Evolutionary conservation across 2,888 invertebrate species (phyloP), one percentile per base, ranked within the genome.

Genomic region (Acleris laterana): DNA sequence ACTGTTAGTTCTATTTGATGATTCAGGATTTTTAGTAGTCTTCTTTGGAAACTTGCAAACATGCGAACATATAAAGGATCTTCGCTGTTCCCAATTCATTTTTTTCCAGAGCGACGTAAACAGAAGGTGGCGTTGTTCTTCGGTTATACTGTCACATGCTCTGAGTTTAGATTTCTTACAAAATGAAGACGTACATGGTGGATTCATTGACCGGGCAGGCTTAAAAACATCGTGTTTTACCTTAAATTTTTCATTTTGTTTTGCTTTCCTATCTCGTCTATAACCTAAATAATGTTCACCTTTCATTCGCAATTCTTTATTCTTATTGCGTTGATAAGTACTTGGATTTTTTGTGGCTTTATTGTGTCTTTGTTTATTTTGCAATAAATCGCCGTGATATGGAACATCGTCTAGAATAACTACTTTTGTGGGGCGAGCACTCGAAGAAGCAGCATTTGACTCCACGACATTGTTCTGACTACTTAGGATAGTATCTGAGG

Each of bases 261-360:
- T 71, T 66, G 69, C 69, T 62, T 72, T 70, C 68, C 68, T 69
- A 52, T 72, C 70, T 53, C 64, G 63, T 71, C 71, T 69, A 61
- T 70, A 71, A 53, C 70, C 71, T 55, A 72, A 70, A 67, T 73
- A 71, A 56, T 65, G 53, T 63, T 69, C 60, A 62, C 71, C 70
- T 70, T 70, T 70, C 68, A 70, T 71, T 67, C 70, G 62, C 68
- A 68, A 65, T 68, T 70, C 52, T 65, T 70, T 61, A 53, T 69
- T 68, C 59, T 58, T 68, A 74, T 70, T 65, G 68, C 59, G 46
- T 69, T 68, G 61, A 61, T 68, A 74, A 69, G 68, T 70, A 11
- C 64, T 70, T 71, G 71, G 68, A 22, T 74, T 67, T 71, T 72
- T 71, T 68, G 70, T 25, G 68, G 71, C 72, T 63, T 72, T 72